Evolutionary conservation across 2,888 invertebrate genomes (phyloP).

Genomic region (Cephalotes varians): DNA sequence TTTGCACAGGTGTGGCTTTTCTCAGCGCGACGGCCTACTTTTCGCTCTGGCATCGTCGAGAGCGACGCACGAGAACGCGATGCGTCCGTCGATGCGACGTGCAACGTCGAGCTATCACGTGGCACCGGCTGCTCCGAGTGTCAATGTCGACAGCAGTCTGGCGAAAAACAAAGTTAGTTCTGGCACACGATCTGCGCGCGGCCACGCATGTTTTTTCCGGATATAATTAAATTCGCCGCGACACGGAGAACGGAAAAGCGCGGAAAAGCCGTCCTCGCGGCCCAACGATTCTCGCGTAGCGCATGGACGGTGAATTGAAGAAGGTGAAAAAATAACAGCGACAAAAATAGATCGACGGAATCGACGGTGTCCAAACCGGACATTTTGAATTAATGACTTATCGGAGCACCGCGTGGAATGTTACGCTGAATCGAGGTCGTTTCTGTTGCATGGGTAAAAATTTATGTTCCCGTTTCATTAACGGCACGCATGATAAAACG

Average conservation of each 20-base stretch:
- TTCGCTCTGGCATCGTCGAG: not conserved
- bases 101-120: constrained; percentile 22
- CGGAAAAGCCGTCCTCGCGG: not conserved
- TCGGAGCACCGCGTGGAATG: not conserved
- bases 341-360: constrained; percentile 22
- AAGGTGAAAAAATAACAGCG: not conserved
- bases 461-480: not conserved
- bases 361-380: not conserved
- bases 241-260: not conserved
- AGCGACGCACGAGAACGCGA: not conserved
- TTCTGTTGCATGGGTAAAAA: not conserved
- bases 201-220: constrained; percentile 11
- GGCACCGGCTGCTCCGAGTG: constrained; percentile 31
- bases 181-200: constrained; percentile 23
- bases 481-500: not conserved
- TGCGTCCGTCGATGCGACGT: constrained; percentile 12
- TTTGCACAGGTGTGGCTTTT: constrained; percentile 48
- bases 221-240: constrained; percentile 45
- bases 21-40: constrained; percentile 46
- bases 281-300: not conserved
- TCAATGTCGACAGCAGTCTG: constrained; percentile 36
- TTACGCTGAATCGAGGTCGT: not conserved
- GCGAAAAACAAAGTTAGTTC: constrained; percentile 45
- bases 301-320: not conserved
- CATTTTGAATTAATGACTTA: constrained; percentile 25